Evolutionary conservation across 2,797 vertebrate species (phyloP).

Genomic region (Gadopsis bispinosus): DNA sequence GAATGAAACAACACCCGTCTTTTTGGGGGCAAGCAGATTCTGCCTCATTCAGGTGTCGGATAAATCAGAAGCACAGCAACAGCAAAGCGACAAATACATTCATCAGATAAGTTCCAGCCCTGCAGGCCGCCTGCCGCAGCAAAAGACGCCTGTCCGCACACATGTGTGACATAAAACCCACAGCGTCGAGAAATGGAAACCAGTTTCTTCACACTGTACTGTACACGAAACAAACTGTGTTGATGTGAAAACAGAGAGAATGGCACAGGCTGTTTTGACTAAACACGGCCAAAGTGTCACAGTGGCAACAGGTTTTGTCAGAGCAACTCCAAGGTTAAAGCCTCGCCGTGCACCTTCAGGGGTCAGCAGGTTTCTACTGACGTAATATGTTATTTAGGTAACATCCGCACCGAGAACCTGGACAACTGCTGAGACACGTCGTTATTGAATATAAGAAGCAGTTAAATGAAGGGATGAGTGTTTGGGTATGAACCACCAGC

Average conservation of each 20-base stretch:
- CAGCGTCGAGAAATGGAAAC: conserved; percentile 78
- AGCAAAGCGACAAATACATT: conserved; percentile 17
- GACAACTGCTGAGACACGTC: neutral
- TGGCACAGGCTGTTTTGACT: conserved; percentile 90
- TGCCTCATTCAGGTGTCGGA: conserved; percentile 23
- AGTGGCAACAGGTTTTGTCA: conserved; percentile 83
- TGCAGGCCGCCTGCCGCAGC: neutral
- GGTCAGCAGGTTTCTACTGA: conserved; percentile 42
- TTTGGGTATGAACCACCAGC: neutral
- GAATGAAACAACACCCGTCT: conserved; percentile 12
- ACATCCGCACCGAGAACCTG: neutral
- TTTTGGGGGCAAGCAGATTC: conserved; percentile 21
- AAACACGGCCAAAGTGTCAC: conserved; percentile 91
- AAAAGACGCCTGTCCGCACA: neutral
- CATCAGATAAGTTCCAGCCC: conserved; percentile 3
- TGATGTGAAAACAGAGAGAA: conserved; percentile 90
- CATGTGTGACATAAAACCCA: conserved; percentile 33
- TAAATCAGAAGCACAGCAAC: conserved; percentile 27
- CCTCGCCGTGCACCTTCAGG: conserved; percentile 26
- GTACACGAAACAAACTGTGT: conserved; percentile 86
- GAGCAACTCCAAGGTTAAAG: conserved; percentile 85
- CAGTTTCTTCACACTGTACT: conserved; percentile 82
- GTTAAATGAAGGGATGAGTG: neutral
- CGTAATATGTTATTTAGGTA: conserved; percentile 8
- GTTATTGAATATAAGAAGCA: neutral